Base-by-base conservation (phyloP, 2,888 invertebrate species). In the Argynnis bischoffii region DNA sequence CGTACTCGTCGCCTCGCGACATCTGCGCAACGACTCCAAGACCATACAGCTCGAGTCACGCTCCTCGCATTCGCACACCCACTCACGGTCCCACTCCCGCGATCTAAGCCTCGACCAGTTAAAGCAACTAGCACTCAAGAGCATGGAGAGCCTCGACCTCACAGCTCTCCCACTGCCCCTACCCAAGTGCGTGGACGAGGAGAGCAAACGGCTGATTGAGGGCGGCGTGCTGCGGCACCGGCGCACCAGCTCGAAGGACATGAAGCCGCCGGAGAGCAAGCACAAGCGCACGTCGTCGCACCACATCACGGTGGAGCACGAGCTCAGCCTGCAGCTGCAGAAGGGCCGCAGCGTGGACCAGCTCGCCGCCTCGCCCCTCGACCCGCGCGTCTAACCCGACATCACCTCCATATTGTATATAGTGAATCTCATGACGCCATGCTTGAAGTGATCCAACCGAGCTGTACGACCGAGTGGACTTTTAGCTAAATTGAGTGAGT, bases 11-110 rank as follows among this genome's bases (percentile, higher is more conserved):
- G 93, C 93, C 6, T 93, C 93, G 69, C 85, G 92, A 1, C 94
- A 95, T 77, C 89, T 94, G 47, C 92, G 94, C 71, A 94, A 94
- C 84, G 94, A 94, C 84, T 94, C 94, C 71, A 94, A 94, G 78
- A 94, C 94, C n/a, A 93, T 94, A 75, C 94, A 94, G 76, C 15
- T 69, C 71, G 61, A 79, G 81, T 77, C 64, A 77, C 61, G 76
- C 74, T 84, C 86, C 48, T 70, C 84, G 79, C 70, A 75, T 55
- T 75, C 66, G 74, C 74, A 14, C 74, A 82, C 82, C 69, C 94
- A 94, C 79, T 94, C 94, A 69, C 93, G 94, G 66, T 90, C 88
- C 72, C 88, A 88, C 79, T 94, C 94, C 69, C 88, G 91, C 72
- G 93, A 93, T 71, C 86, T 93, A 68, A 87, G 89, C 76, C 86